Evolutionary conservation across 2,113 vertebrate genomes (phyloP).

Genomic region (Mugil cephalus): DNA sequence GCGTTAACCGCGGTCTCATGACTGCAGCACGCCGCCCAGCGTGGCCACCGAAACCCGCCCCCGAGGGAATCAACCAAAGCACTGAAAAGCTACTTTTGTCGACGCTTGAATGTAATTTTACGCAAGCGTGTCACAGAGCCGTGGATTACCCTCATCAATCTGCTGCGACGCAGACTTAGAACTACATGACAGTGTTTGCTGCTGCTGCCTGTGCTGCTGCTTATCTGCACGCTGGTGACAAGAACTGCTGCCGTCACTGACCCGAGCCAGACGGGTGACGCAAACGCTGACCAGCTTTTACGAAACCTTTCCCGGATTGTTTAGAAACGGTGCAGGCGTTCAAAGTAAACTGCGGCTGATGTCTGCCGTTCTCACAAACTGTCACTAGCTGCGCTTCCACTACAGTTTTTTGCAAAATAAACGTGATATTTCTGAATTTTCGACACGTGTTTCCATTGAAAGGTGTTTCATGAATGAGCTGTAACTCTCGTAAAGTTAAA

Average conservation of each 20-base stretch:
- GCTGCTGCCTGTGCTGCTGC: too few relatives aligned
- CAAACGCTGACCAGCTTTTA: constrained; percentile 4
- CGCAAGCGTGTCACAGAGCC: not conserved
- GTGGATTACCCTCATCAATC: not conserved
- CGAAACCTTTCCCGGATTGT: not conserved
- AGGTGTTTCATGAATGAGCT: too few relatives aligned
- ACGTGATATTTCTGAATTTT: too few relatives aligned
- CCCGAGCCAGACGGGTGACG: not conserved
- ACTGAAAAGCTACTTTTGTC: not conserved
- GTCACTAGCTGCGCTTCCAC: too few relatives aligned
- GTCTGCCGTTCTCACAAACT: not conserved
- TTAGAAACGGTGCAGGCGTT: not conserved
- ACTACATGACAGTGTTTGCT: too few relatives aligned
- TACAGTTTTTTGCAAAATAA: too few relatives aligned
- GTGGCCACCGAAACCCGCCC: constrained; percentile 32
- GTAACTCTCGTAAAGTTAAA: too few relatives aligned
- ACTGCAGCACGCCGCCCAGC: constrained; percentile 25
- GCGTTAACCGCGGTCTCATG: constrained; percentile 51
- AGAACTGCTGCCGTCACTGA: not conserved
- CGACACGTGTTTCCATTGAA: too few relatives aligned
- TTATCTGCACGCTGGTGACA: constrained; percentile 6
- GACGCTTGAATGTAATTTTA: not conserved
- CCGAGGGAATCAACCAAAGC: constrained; percentile 2
- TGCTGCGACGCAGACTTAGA: too few relatives aligned
- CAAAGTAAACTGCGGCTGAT: not conserved